Evolutionary conservation across 2,888 invertebrate species (phyloP), one percentile per base, ranked within the genome.

Genomic region (Clusia tigrina): DNA sequence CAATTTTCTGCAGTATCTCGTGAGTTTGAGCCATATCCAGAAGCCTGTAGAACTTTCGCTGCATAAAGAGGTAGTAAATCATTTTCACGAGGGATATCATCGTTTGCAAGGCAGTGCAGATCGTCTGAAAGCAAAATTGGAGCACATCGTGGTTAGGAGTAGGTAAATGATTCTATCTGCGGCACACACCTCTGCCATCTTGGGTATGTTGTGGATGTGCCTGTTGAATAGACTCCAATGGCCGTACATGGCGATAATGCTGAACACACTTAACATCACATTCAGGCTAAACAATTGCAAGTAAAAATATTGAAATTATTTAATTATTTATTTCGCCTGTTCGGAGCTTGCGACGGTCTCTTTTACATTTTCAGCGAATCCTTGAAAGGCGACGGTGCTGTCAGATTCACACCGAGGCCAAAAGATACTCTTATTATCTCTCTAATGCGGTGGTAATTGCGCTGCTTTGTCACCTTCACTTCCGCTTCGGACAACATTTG

Each of bases 171-270:
- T 32, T 32, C 6, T 32, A n/a, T n/a, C n/a, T n/a, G n/a, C n/a
- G n/a, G n/a, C n/a, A 51, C 32, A 26, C 42, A 79, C 80, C 72
- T 78, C 78, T 1, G 71, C 63, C 2, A 76, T 69, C 18, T 68
- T 69, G 1, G 78, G 66, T 10, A 78, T 68, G 37, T 79, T 70
- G 10, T 56, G n/a, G 2, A 74, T 56, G 24, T 73, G 68, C 24
- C 61, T 61, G 6, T 63, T 23, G 15, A 71, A 58, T 23, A 70
- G 68, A 20, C 68, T 54, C 69, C 67, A 74, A 17, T 79, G 78
- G 1, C 74, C 80, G 56, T 74, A 78, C 15, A 77, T 18, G n/a
- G 79, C 5, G 53, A 72, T 73, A 67, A 78, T 66, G 42, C 77
- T 78, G 38, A 10, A n/a, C n/a, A n/a, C n/a, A n/a, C n/a, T n/a